Evolutionary conservation across 1,140 invertebrate species (phyloP), one percentile per base, ranked within the genome.

Genomic region (Lordiphosa mommai): DNA sequence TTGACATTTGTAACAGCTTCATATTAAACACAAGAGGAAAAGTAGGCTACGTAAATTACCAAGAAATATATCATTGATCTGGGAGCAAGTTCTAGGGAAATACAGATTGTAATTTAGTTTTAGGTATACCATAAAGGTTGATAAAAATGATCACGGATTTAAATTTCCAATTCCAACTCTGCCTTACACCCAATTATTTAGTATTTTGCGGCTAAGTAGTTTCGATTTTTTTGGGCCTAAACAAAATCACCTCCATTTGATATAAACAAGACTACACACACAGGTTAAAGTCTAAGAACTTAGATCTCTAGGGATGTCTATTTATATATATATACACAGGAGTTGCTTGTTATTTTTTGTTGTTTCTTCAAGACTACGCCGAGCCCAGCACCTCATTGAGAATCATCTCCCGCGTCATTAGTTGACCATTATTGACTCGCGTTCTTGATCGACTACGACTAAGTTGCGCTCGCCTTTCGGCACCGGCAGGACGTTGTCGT

Each of bases 381-480:
- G 85, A 80, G 9, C 86, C 72, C 8, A 86, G 46, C 20, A 88
- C 72, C 70, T 88, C 87, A 38, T 84, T 84, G 8, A 76, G 56
- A 34, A 88, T 73, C 76, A 86, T 86, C 61, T 88, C 87, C 2
- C 87, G 67, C 20, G 85, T 79, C 55, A 84, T 82, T 33, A 88
- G 52, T 3, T 71, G 61, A 0, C 72, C 70, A 33, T 87, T 77
- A 23, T 67, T 92, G 9, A 77, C 90, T 43, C 94, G 94, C 32
- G 94, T 95, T 64, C 95, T 90, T 4, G 95, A 96, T 58, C 96
- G 90, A 74, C 95, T 96, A 66, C 96, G 89, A 86, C 95, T 96
- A 55, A 97, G 89, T 89, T 96, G 95, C 10, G 96, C 95, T 88
- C 95, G 91, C 88, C 95, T 91, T 90, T 97, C 96, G 87, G 95